Percentiles rank a stretch among this genome's conserved stretches.
phyloP scores from a whole-genome alignment of 1,140 invertebrate species.

The Catajapyx aquilonaris region DNA sequence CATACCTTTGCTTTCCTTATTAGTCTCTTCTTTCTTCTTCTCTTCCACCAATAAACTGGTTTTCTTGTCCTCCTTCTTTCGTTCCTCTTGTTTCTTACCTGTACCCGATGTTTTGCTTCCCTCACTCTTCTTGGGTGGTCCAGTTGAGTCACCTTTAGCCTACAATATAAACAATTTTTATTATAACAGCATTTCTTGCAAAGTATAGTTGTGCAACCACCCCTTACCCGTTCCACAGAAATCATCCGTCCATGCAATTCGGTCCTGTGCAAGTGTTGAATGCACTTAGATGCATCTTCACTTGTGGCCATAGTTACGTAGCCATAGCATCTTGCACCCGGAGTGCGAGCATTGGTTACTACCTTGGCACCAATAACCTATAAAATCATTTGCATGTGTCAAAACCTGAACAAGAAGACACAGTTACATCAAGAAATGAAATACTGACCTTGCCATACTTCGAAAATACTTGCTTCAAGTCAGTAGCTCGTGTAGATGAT shows the following conservation, averaged over 20 bases:
- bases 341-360: conserved; percentile 80
- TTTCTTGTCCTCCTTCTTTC: conserved; percentile 10
- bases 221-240: conserved; percentile 65
- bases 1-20: conserved; percentile 9
- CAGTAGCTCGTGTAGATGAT: conserved; percentile 67
- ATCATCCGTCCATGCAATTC: conserved; percentile 84
- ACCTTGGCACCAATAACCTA: conserved; percentile 75
- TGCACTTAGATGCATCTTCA: conserved; percentile 73
- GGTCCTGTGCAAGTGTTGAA: conserved; percentile 67
- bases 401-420: no score
- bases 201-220: neutral
- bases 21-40: conserved; percentile 11
- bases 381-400: no score
- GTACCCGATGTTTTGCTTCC: no score
- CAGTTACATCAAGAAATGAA: no score
- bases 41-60: conserved; percentile 4
- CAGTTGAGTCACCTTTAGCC: conserved; percentile 14
- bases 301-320: conserved; percentile 81
- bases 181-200: neutral
- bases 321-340: conserved; percentile 78
- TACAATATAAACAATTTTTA: conserved; percentile 3
- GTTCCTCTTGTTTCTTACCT: conserved; percentile 3
- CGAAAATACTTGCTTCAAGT: conserved; percentile 75
- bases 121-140: conserved; percentile 9
- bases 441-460: conserved; percentile 92